Evolutionary conservation across 1,140 invertebrate genomes (phyloP), one percentile per base, ranked within the genome.

Genomic region (Asbolus verrucosus): DNA sequence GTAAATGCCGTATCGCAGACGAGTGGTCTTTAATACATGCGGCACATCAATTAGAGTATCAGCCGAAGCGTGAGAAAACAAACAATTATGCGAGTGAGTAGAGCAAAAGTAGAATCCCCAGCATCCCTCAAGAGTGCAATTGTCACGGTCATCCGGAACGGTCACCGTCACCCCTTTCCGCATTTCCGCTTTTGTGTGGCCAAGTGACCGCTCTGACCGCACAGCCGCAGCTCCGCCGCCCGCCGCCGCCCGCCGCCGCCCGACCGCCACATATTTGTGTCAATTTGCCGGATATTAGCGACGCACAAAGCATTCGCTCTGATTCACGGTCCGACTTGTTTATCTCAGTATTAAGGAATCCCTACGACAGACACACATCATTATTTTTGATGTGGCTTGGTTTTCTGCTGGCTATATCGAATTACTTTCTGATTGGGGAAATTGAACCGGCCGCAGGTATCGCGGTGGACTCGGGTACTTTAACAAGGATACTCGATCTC

Each of bases 11-110:
- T 50, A 62, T 62, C 70, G 67, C 74, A 72, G 69, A 71, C 73
- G 76, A 77, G 71, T 74, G 74, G 72, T 70, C 78, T 77, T 77
- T 76, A 79, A 77, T 79, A 76, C 78, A 72, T 63, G 18, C 61
- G 61, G 74, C 62, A 79, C 75, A 79, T 80, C 79, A 80, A 80
- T 80, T 80, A 80, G 79, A 76, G 74, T 73, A 73, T 73, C 71
- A 76, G 73, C 43, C 77, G 68, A 74, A 79, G 70, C 79, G 79
- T 80, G 79, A 80, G 79, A 80, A 80, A 79, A 80, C 79, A 81
- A 81, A 81, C 79, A 81, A 81, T 81, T 81, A 81, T 72, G 75
- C 72, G 77, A 78, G 63, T 70, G 75, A 73, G 38, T 71, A 60
- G 65, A 63, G 54, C 41, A 65, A 65, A 59, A 71, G 66, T 63